Base-by-base conservation (phyloP, 2,113 vertebrate genomes). In the Etheostoma cragini region DNA sequence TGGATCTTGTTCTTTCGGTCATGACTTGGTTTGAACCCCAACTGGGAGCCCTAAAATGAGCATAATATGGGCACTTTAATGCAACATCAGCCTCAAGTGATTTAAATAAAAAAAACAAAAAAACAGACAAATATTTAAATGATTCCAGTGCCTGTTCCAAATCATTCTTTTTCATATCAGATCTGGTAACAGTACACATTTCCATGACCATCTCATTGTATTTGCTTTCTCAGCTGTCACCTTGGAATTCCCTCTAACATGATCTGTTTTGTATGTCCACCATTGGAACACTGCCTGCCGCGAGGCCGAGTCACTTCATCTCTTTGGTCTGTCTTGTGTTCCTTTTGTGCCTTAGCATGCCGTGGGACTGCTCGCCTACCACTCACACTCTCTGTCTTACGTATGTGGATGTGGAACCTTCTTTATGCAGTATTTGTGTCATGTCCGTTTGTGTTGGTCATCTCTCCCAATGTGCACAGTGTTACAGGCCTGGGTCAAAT, bases 331-430 rank as follows among this genome's bases (percentile, higher is more conserved):
- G 88, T 83, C 89, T 62, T 92, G 80, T 91, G 85, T 83, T 87
- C 84, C 89, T 80, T 83, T 57, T 93, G 88, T 92, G 83, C 83
- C 84, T 38, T 14, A 96, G 94, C 94, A 90, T 95, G 92, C 93
- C 94, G 88, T 81, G 74, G 95, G 93, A 95, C 89, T 47, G 78
- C 88, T 19, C 90, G 76, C 81, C 92, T 89, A 38, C 94, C 95
- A 69, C 85, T 95, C 94, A 95, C 95, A 86, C 82, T 92, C 92
- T 95, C 95, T 94, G 90, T 95, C 78, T 74, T 96, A 93, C 94
- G 94, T 96, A 94, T 93, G 94, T 96, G 91, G 82, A 80, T 64
- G 82, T 83, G 81, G 65, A 84, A 22, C 80, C 88, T 89, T 90
- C 57, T 77, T 80, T 81, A 90, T 81, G 15, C 72, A 72, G 49